Evolutionary conservation across 2,888 invertebrate species (phyloP).

Genomic region (Lepidocyrtinus sp.): DNA sequence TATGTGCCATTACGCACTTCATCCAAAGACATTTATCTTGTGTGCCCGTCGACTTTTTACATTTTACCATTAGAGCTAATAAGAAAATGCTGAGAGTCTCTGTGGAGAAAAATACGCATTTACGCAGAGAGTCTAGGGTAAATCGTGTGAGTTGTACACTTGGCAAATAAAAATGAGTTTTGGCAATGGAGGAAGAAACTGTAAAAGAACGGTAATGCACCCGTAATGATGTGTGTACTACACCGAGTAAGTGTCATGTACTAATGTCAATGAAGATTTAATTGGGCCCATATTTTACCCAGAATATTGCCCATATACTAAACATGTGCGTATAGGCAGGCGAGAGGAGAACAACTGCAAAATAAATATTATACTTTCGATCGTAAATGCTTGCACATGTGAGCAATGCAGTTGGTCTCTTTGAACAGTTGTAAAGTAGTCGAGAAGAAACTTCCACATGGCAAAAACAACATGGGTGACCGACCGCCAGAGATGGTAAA

Average conservation of each 20-base stretch:
- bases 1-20: constrained; percentile 60
- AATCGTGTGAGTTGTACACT: not conserved
- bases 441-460: constrained; percentile 28
- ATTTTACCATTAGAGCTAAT: constrained; percentile 21
- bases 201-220: constrained; percentile 17
- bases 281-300: constrained; percentile 66
- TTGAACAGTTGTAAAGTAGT: constrained; percentile 26
- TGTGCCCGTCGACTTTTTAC: constrained; percentile 27
- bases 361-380: not conserved
- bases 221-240: constrained; percentile 36
- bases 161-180: constrained; percentile 21
- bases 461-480: constrained; percentile 49
- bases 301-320: constrained; percentile 11
- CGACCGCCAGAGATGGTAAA: constrained; percentile 24
- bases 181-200: constrained; percentile 9
- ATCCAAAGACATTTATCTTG: constrained; percentile 45
- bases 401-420: not conserved
- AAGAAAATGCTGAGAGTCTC: constrained; percentile 18
- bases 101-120: constrained; percentile 16
- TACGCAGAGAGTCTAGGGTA: not conserved
- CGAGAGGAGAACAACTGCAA: not conserved
- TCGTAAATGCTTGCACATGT: not conserved
- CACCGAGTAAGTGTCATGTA: constrained; percentile 53
- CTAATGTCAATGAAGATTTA: constrained; percentile 66
- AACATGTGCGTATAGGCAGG: not conserved